Conservation (phyloP, 2,113 vertebrate species). For the Tonatia bakeri region DNA sequence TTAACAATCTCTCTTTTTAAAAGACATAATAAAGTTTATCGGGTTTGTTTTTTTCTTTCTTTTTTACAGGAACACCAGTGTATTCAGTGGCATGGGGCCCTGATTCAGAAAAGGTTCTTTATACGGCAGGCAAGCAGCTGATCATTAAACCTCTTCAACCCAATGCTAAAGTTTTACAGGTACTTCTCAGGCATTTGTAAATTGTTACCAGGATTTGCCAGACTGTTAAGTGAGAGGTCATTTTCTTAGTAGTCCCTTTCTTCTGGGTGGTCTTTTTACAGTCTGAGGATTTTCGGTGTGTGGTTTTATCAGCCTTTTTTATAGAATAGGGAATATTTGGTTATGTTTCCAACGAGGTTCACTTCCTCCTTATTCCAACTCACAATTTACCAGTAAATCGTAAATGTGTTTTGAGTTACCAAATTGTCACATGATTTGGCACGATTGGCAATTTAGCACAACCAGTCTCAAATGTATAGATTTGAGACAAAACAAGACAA, state of each 20-base stretch:
- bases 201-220: background rate
- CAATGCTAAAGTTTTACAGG: conserved; percentile 92
- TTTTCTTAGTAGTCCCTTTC: background rate
- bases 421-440: conserved; percentile 25
- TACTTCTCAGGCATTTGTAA: conserved; percentile 70
- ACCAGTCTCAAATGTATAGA: conserved; percentile 5
- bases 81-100: conserved; percentile 96
- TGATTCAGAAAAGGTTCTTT: conserved; percentile 94
- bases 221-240: background rate
- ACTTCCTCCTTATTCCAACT: background rate
- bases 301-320: conserved; percentile 21
- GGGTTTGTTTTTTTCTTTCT: background rate
- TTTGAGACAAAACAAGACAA: background rate
- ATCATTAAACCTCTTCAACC: conserved; percentile 96
- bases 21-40: background rate
- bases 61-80: conserved; percentile 87
- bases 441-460: background rate
- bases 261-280: conserved; percentile 10
- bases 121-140: conserved; percentile 91
- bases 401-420: background rate
- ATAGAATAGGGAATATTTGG: background rate
- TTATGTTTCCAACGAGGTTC: background rate
- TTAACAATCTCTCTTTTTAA: background rate
- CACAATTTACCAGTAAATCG: background rate
- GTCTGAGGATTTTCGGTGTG: background rate